Percentiles rank a stretch among this genome's conserved stretches.
Conservation (phyloP, 2,797 vertebrate genomes). For the Triplophysa yarkandensis region DNA sequence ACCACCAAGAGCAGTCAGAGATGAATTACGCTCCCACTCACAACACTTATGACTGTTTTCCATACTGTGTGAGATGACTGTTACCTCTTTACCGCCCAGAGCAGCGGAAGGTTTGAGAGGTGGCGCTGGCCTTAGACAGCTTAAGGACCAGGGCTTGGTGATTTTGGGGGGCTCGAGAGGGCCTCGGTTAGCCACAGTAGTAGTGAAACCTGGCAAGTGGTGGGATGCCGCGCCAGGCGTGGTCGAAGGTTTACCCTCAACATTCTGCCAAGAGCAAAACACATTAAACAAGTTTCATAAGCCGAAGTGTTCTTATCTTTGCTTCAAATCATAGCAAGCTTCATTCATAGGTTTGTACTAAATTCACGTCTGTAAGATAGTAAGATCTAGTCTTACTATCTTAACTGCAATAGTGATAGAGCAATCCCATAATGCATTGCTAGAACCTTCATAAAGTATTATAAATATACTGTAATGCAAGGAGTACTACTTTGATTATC, state of each 20-base stretch:
- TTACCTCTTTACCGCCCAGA: conserved; percentile 97
- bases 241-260: conserved; percentile 69
- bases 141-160: conserved; percentile 95
- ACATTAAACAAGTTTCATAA: neutral
- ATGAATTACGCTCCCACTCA: conserved; percentile 51
- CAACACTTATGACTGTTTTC: conserved; percentile 40
- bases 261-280: conserved; percentile 58
- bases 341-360: neutral
- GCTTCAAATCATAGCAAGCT: neutral
- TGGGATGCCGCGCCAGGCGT: conserved; percentile 68
- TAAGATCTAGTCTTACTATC: too few species aligned
- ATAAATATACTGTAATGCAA: neutral
- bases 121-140: conserved; percentile 95
- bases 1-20: conserved; percentile 44
- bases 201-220: conserved; percentile 79
- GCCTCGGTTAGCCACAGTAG: conserved; percentile 77
- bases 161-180: conserved; percentile 91
- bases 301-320: neutral
- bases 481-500: conserved; percentile 74
- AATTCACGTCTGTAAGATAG: too few species aligned
- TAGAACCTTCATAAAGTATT: neutral
- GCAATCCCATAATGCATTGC: neutral
- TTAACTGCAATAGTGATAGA: too few species aligned
- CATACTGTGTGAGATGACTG: neutral
- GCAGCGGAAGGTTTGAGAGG: conserved; percentile 96